phyloP scores from a whole-genome alignment of 1,140 invertebrate species.

The Dendrolimus punctatus region DNA sequence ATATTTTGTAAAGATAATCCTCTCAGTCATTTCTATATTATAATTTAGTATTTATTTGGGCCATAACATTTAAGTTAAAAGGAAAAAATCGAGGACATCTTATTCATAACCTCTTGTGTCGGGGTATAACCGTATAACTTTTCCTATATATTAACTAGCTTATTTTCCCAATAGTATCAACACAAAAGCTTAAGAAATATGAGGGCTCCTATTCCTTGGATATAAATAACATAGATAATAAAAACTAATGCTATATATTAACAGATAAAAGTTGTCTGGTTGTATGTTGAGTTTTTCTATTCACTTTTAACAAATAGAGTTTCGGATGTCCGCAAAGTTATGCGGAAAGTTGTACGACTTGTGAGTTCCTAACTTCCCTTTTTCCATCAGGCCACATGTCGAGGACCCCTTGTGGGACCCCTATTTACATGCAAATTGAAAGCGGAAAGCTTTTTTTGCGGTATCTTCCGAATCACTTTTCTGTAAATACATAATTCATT shows the following conservation, averaged over 20 bases:
- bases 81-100: too few species aligned
- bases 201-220: too few species aligned
- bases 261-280: conserved; percentile 18
- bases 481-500: conserved; percentile 25
- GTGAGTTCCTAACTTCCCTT: conserved; percentile 15
- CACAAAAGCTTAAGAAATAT: too few species aligned
- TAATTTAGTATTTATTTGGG: too few species aligned
- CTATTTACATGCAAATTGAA: conserved; percentile 42
- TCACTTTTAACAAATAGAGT: conserved; percentile 30
- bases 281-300: conserved; percentile 28
- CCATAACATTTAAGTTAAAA: too few species aligned
- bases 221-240: conserved; percentile 16
- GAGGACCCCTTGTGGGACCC: conserved; percentile 1
- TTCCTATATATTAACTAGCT: too few species aligned
- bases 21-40: too few species aligned
- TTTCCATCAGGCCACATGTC: conserved; percentile 27
- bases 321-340: conserved; percentile 26
- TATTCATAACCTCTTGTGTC: too few species aligned
- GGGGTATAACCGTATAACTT: too few species aligned
- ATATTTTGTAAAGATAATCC: too few species aligned
- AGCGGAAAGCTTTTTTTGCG: conserved; percentile 16
- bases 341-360: conserved; percentile 38
- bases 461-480: conserved; percentile 12
- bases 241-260: conserved; percentile 31
- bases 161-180: too few species aligned